Evolutionary conservation across 1,140 invertebrate genomes (phyloP).

Genomic region (Olivierus martensii): DNA sequence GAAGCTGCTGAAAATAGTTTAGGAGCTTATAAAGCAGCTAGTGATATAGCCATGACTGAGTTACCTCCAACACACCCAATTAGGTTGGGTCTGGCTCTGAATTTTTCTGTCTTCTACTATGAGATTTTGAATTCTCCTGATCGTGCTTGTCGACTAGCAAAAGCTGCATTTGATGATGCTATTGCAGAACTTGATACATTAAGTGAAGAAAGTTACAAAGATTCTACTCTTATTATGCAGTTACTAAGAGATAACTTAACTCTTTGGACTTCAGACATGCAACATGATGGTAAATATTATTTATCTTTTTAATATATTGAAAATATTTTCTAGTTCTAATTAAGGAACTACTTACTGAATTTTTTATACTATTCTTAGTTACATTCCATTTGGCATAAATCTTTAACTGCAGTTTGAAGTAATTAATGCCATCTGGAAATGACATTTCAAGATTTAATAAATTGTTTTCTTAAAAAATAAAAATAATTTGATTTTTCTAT

Average conservation of each 20-base stretch:
- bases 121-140: slow-evolving; percentile 96
- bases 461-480: no score
- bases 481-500: no score
- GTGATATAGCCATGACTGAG: slow-evolving; percentile 91
- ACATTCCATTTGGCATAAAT: not conserved
- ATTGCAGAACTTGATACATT: slow-evolving; percentile 89
- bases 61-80: slow-evolving; percentile 90
- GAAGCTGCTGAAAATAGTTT: slow-evolving; percentile 89
- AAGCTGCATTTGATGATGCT: slow-evolving; percentile 94
- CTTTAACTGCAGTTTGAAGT: not conserved
- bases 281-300: slow-evolving; percentile 36
- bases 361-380: not conserved
- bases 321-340: not conserved
- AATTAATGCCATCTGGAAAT: not conserved
- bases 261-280: slow-evolving; percentile 96
- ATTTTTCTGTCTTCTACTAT: slow-evolving; percentile 96
- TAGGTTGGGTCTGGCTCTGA: slow-evolving; percentile 71
- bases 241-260: slow-evolving; percentile 95
- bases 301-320: not conserved
- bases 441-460: not conserved
- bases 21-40: slow-evolving; percentile 92
- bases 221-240: slow-evolving; percentile 98
- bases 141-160: slow-evolving; percentile 86
- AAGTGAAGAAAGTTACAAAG: slow-evolving; percentile 95
- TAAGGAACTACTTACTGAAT: not conserved